Conservation (phyloP, 2,888 invertebrate species). For the Hoplodrina ambigua region DNA sequence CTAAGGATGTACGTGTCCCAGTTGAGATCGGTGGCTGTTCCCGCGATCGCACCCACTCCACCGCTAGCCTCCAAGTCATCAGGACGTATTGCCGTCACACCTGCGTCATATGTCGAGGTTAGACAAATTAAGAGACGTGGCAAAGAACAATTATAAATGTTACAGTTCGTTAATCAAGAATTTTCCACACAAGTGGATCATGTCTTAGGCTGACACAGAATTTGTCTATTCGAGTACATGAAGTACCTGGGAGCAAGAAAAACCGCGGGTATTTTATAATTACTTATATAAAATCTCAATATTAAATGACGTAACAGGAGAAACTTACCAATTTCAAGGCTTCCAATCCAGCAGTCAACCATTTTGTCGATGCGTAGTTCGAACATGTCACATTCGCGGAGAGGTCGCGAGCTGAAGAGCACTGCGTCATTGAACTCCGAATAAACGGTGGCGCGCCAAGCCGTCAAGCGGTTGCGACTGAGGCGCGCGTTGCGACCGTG, state of each 20-base stretch:
- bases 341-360: conserved; percentile 98
- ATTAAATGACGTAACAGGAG: not conserved
- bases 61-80: conserved; percentile 93
- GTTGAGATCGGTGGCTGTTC: conserved; percentile 97
- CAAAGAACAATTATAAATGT: not conserved
- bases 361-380: conserved; percentile 97
- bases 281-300: not conserved
- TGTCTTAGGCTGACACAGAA: too few species aligned
- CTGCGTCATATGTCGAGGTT: conserved; percentile 76
- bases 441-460: conserved; percentile 95
- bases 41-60: conserved; percentile 87
- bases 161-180: not conserved
- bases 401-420: conserved; percentile 96
- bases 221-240: too few species aligned
- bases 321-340: conserved; percentile 94
- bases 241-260: too few species aligned
- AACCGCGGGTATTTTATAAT: too few species aligned
- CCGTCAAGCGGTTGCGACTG: conserved; percentile 95
- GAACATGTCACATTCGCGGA: conserved; percentile 97
- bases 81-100: conserved; percentile 96
- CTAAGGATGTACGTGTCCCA: conserved; percentile 98
- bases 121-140: not conserved
- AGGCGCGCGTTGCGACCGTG: conserved; percentile 97
- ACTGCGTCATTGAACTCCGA: conserved; percentile 99
- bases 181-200: not conserved